Evolutionary conservation across 2,888 invertebrate genomes (phyloP).

Genomic region (Sclerodermus sp.): DNA sequence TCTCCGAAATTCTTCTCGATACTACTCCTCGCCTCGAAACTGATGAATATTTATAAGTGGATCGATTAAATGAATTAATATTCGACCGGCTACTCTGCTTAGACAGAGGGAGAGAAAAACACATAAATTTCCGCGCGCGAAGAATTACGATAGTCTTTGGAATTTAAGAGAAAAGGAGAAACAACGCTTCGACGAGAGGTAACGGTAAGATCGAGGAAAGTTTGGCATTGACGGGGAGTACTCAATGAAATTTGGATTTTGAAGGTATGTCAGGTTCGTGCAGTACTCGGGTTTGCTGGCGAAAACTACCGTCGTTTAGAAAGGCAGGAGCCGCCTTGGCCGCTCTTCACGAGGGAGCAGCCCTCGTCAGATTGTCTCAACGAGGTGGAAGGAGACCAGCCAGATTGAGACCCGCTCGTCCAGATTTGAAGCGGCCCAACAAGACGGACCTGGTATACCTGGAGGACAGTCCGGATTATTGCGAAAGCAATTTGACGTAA

Average conservation of each 20-base stretch:
- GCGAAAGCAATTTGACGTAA: conserved; percentile 82
- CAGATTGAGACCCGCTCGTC: conserved; percentile 72
- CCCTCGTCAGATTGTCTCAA: conserved; percentile 71
- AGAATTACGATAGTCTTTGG: too few relatives aligned
- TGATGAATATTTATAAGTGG: too few relatives aligned
- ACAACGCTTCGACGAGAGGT: neutral
- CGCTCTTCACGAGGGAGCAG: conserved; percentile 84
- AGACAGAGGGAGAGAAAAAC: too few relatives aligned
- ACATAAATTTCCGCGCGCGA: too few relatives aligned
- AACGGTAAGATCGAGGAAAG: neutral
- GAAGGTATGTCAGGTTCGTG: conserved; percentile 83
- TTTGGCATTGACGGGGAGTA: neutral
- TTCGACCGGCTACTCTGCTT: too few relatives aligned
- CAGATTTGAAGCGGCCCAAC: conserved; percentile 82
- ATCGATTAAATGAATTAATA: too few relatives aligned
- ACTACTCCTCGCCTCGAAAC: too few relatives aligned
- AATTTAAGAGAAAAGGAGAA: neutral
- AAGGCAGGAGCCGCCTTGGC: conserved; percentile 77
- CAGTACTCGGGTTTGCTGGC: conserved; percentile 88
- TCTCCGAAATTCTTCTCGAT: neutral
- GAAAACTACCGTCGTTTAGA: conserved; percentile 76
- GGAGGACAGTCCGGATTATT: conserved; percentile 90
- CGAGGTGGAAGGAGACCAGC: conserved; percentile 66
- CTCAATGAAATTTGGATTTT: neutral
- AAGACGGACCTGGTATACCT: conserved; percentile 89